Conservation (phyloP, 2,888 invertebrate genomes). For the Dioctria rufipes region DNA sequence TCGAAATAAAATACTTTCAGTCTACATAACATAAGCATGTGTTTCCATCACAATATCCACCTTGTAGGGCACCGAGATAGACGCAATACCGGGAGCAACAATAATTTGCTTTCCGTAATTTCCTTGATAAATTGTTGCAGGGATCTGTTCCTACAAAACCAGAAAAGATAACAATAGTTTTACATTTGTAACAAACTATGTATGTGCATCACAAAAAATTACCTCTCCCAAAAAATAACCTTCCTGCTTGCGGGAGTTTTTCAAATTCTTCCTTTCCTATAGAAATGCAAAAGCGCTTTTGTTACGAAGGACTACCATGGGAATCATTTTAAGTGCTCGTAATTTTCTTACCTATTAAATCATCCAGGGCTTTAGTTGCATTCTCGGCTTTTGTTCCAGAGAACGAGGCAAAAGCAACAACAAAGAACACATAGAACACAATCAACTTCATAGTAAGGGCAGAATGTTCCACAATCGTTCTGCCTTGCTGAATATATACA, state of each 20-base stretch:
- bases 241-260: background rate
- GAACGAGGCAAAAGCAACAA: conserved; percentile 9
- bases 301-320: background rate
- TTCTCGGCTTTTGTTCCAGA: conserved; percentile 22
- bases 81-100: conserved; percentile 30
- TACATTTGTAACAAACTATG: conserved; percentile 3
- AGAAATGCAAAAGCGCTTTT: background rate
- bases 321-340: conserved; percentile 6
- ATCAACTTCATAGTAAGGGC: background rate
- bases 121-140: conserved; percentile 7
- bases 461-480: background rate
- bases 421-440: background rate
- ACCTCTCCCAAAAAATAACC: background rate
- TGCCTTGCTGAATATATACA: background rate
- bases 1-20: too few relatives aligned
- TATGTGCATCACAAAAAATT: background rate
- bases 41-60: conserved; percentile 18
- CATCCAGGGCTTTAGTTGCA: background rate
- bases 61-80: conserved; percentile 19
- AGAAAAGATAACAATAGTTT: conserved; percentile 31
- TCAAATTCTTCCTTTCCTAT: background rate
- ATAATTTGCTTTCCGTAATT: background rate
- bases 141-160: conserved; percentile 5
- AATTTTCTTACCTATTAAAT: conserved; percentile 9
- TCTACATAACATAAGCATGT: conserved; percentile 1